phyloP scores from a whole-genome alignment of 2,113 vertebrate species.

The Geococcyx californianus region DNA sequence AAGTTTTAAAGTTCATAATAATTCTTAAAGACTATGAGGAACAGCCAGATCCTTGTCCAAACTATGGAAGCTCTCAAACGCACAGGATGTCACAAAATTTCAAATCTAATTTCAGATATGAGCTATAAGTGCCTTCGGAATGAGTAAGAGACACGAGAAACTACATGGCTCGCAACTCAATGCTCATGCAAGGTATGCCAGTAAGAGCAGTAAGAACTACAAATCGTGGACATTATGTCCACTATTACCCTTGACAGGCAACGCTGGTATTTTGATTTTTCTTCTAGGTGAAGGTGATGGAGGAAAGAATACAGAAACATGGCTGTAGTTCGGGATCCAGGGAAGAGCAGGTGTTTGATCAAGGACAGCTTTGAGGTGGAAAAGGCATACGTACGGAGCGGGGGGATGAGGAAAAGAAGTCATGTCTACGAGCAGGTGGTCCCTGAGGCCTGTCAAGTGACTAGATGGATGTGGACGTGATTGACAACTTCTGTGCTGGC shows the following conservation, averaged over 20 bases:
- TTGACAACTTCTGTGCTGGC: slow-evolving; percentile 68
- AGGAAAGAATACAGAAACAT: background rate
- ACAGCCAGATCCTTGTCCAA: background rate
- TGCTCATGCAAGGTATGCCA: accelerated
- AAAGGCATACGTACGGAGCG: background rate
- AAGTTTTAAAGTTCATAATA: background rate
- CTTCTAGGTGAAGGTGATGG: background rate
- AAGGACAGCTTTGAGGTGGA: slow-evolving; percentile 36
- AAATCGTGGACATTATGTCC: background rate
- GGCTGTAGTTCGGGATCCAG: background rate
- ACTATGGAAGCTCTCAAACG: background rate
- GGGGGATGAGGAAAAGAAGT: slow-evolving; percentile 25
- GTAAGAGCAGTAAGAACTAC: background rate
- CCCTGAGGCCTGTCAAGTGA: slow-evolving; percentile 54
- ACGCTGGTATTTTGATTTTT: background rate
- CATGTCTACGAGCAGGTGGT: slow-evolving; percentile 55
- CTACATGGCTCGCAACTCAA: background rate
- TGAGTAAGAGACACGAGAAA: background rate
- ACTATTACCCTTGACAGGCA: background rate
- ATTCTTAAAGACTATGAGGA: background rate
- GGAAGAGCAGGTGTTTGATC: slow-evolving; percentile 24
- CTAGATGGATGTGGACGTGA: slow-evolving; percentile 55
- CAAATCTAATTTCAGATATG: background rate
- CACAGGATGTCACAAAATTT: background rate
- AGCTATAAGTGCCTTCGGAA: background rate